Base-by-base conservation (phyloP, 2,888 invertebrate species). In the Noctuana brunneofusca region DNA sequence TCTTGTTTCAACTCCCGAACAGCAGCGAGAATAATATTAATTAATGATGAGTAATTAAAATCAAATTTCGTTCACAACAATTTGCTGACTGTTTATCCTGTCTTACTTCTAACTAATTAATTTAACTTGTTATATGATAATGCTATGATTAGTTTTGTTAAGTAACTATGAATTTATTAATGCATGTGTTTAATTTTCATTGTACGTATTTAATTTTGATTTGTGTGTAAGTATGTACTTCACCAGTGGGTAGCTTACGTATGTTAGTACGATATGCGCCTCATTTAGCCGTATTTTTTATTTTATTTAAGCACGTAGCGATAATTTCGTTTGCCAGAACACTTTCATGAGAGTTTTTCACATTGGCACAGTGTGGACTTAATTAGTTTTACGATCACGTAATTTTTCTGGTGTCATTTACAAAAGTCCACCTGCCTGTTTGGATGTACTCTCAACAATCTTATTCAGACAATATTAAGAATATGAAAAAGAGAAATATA, bases 321-420 rank as follows among this genome's bases (percentile, higher is more conserved):
- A 65, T 68, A 65, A 68, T 71, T 70, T 69, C 30, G 63, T 76
- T 73, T 75, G 74, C 73, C 71, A 72, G 73, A 72, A 74, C 75
- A 73, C 71, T 68, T 76, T 73, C 69, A 71, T 68, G 67, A 66
- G 55, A 66, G 65, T 18, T 75, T 75, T 79, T 72, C 73, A 78
- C 73, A 73, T 71, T 69, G 71, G 73, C 63, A 67, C 41, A 60
- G 41, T 27, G 14, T 12, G 22, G 48, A 56, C 32, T 4, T 54
- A 60, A 41, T 56, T 43, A 30, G 30, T 49, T 49, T 49, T 30
- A 16, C 53, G 22, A 22, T 35, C 3, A 24, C 57, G 46, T 57
- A 32, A 57, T 2, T 32, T 35, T 9, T 48, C 20, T 32, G 9
- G 35, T 48, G 58, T 49, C 24, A 38, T 20, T 14, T 22, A 8